These are phyloP conservation scores for Cherax destructor DNA, from an alignment of 1,140 invertebrate species.

Conservation along the genomic window DNA sequence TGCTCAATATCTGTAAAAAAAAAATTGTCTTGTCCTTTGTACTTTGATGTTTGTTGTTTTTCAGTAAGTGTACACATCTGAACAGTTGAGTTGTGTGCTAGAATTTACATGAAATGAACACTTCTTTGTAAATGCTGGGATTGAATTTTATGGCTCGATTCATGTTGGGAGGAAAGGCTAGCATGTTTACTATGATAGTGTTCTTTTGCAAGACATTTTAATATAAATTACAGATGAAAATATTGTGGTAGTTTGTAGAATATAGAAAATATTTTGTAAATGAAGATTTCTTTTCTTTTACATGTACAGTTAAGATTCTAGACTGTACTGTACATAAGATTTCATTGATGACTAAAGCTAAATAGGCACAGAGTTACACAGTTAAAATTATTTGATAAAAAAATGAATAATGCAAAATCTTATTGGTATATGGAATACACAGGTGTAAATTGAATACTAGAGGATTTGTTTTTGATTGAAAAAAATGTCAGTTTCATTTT, in stretches of 20 bases:
- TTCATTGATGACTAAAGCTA: not conserved
- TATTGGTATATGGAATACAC: not conserved
- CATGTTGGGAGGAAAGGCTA: not conserved
- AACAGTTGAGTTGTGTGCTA: not conserved
- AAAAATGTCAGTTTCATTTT: no score
- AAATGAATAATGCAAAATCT: not conserved
- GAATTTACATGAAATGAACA: conserved; percentile 12
- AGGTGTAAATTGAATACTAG: not conserved
- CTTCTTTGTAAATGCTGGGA: not conserved
- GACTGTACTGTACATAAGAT: not conserved
- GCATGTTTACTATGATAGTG: not conserved
- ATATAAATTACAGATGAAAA: not conserved
- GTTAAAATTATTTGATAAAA: not conserved
- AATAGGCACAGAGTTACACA: not conserved
- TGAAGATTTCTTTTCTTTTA: not conserved
- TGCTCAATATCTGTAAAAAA: conserved; percentile 10
- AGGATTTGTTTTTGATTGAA: not conserved
- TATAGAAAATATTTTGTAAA: not conserved
- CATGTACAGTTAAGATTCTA: not conserved
- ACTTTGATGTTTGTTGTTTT: not conserved
- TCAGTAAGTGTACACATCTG: not conserved
- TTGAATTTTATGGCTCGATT: not conserved
- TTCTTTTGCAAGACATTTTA: not conserved
- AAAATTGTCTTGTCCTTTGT: conserved; percentile 4
- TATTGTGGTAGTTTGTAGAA: not conserved